Conservation (phyloP, 2,888 invertebrate species). For the Euspilapteryx auroguttella region DNA sequence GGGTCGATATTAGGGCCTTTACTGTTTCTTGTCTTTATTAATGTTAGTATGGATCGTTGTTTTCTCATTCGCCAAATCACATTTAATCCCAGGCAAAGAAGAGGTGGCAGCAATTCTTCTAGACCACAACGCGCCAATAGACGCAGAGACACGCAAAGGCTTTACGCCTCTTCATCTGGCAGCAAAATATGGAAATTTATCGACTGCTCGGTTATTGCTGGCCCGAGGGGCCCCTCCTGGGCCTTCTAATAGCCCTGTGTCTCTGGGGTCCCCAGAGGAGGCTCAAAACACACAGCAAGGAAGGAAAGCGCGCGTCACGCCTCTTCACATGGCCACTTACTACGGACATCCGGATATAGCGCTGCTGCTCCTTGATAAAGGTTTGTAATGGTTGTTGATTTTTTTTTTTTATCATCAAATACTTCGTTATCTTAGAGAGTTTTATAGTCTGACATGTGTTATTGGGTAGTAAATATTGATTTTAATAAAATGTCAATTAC, state of each 20-base stretch:
- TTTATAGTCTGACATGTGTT: too few species aligned
- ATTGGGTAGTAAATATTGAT: too few species aligned
- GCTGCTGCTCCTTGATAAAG: slow-evolving; percentile 84
- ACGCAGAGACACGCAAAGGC: slow-evolving; percentile 92
- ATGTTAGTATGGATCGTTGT: too few species aligned
- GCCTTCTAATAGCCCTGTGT: too few species aligned
- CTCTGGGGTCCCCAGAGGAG: too few species aligned
- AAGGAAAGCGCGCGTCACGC: slow-evolving; percentile 95
- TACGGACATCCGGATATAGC: slow-evolving; percentile 94
- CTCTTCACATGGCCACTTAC: slow-evolving; percentile 95
- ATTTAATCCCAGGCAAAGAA: slow-evolving; percentile 65
- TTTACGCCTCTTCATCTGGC: slow-evolving; percentile 97
- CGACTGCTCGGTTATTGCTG: slow-evolving; percentile 83
- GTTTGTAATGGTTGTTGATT: slow-evolving; percentile 21
- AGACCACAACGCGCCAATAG: slow-evolving; percentile 87
- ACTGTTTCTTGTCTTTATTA: too few species aligned
- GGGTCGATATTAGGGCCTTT: too few species aligned
- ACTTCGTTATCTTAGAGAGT: too few species aligned
- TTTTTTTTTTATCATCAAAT: slow-evolving; percentile 1
- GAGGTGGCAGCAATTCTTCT: slow-evolving; percentile 88
- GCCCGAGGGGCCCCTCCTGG: slow-evolving; percentile 88
- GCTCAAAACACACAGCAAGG: too few species aligned
- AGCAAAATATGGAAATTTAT: slow-evolving; percentile 94
- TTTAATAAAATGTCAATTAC: too few species aligned
- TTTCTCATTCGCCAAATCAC: too few species aligned